These are phyloP conservation scores for Phrynocephalus versicolor DNA, from an alignment of 2,113 vertebrate genomes.

Conservation along the genomic window DNA sequence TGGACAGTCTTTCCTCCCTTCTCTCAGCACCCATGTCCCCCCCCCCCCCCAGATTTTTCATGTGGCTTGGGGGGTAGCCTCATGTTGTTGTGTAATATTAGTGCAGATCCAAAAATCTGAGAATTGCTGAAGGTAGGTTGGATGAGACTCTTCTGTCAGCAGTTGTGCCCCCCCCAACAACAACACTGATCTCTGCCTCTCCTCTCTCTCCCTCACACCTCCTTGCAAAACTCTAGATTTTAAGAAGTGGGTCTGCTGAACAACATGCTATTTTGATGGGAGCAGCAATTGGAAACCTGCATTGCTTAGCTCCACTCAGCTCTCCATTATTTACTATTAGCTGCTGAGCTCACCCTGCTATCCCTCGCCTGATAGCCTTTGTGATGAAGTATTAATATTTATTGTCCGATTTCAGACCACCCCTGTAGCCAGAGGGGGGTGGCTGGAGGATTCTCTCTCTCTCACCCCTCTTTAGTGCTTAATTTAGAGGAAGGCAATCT, in stretches of 20 bases:
- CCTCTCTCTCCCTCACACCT: neutral
- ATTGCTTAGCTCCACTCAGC: neutral
- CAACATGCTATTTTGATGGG: neutral
- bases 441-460: neutral
- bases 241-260: neutral
- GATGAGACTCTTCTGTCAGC: neutral
- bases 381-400: neutral
- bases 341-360: neutral
- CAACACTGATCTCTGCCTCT: neutral
- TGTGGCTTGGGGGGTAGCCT: neutral
- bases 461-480: neutral
- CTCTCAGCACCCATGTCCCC: neutral
- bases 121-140: neutral
- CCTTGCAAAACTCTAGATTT: neutral
- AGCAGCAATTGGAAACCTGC: neutral
- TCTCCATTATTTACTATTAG: neutral
- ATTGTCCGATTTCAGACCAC: neutral
- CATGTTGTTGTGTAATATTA: neutral
- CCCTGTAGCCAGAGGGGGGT: neutral
- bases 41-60: too few species aligned
- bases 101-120: neutral
- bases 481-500: neutral
- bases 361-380: neutral
- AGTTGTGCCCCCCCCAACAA: too few species aligned
- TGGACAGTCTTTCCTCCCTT: neutral